Base-by-base conservation (phyloP, 1,140 invertebrate species). In the Caerostris extrusa region DNA sequence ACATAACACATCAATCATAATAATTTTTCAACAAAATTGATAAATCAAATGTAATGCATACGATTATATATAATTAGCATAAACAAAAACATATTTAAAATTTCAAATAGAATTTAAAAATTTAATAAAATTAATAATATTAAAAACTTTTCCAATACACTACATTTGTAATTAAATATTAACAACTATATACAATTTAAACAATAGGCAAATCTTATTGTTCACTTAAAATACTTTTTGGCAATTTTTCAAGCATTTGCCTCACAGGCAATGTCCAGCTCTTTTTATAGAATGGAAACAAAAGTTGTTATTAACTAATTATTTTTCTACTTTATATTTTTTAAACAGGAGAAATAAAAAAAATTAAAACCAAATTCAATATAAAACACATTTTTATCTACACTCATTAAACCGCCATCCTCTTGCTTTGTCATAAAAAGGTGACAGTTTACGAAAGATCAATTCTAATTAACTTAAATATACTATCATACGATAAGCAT, bases 61-160 rank as follows among this genome's bases (percentile, higher is more conserved):
- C 12, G 12, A 77, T 34, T 12, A 77, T 50, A 77, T 77, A 12
- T 77, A 64, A 10, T 10, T 10, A 12, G 12, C 53, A 12, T 34
- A 50, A 50, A 77, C 12, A 77, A 50, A 77, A 77, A 77, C 61
- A 64, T 64, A 17, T 64, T 64, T 77, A 77, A 77, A 77, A 50
- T 77, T 77, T 77, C 10, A 19, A 77, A 77, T 77, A 77, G 53
- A 77, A 77, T 53, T 34, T 50, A 64, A 64, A 64, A 77, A 77
- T 53, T 77, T 77, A 77, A 77, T 77, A 77, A 77, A 77, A 77
- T 50, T 50, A 77, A 77, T 77, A 12, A 8, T 34, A 53, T 77
- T 50, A 50, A 2, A 77, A 77, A 77, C 71, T 77, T 10, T 12
- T 50, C 34, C 10, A 77, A 77, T 34, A 53, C 67, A 19, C 50